Evolutionary conservation across 92 coral and sea anemone genomes (phyloP).

Genomic region (Pocillopora meandrina): DNA sequence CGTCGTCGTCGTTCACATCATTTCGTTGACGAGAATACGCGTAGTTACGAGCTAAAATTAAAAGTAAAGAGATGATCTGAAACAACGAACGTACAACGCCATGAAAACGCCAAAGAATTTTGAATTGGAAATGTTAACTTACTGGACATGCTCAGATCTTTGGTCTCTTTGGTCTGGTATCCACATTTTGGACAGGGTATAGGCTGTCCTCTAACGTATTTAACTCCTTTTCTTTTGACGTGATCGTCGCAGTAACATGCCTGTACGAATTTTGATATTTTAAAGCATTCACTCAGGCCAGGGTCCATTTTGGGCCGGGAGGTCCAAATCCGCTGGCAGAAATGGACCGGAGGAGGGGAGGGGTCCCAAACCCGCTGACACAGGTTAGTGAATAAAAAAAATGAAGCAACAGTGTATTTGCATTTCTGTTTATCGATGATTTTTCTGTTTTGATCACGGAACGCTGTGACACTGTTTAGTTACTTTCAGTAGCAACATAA

Average conservation of each 20-base stretch:
- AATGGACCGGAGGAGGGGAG: no score
- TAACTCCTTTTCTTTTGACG: conserved; percentile 91
- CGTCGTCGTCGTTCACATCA: conserved; percentile 46
- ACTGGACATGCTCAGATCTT: conserved; percentile 97
- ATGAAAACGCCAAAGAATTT: background rate
- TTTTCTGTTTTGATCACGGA: no score
- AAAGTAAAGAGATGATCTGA: background rate
- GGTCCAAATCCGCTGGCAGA: no score
- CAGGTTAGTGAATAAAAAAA: no score
- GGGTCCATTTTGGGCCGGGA: background rate
- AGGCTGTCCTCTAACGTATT: conserved; percentile 88
- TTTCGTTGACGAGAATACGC: conserved; percentile 79
- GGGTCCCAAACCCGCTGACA: no score
- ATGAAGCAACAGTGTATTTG: no score
- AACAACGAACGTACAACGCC: background rate
- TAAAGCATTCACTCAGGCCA: background rate
- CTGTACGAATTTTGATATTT: conserved; percentile 38
- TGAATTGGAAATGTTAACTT: conserved; percentile 46
- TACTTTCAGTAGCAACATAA: no score
- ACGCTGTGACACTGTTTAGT: no score
- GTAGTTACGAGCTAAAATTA: conserved; percentile 70
- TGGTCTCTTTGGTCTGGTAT: conserved; percentile 88
- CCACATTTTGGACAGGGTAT: conserved; percentile 99
- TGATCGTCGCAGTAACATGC: conserved; percentile 97
- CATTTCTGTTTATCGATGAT: no score